Conservation (phyloP, 2,113 vertebrate species). For the Brachyhypopomus occidentalis region DNA sequence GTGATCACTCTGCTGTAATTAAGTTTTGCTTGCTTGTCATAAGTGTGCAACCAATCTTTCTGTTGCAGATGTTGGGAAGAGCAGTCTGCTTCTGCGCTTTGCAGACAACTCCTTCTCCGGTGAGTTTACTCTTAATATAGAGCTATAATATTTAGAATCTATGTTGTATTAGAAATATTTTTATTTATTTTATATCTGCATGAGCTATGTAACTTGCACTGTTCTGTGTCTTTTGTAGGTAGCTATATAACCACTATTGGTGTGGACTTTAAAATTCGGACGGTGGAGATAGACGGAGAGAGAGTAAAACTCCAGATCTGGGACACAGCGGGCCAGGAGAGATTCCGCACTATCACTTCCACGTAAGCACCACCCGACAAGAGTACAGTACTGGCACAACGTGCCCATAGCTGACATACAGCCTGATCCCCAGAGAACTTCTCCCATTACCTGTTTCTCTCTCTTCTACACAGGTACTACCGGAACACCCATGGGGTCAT, state of each 20-base stretch:
- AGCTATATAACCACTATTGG: slow-evolving; percentile 87
- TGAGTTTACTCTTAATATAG: slow-evolving; percentile 58
- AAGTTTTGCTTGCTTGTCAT: background rate
- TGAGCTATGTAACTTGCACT: no score
- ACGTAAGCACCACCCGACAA: slow-evolving; percentile 67
- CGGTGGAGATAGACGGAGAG: slow-evolving; percentile 79
- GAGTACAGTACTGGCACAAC: background rate
- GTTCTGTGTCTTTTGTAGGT: slow-evolving; percentile 59
- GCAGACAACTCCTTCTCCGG: slow-evolving; percentile 86
- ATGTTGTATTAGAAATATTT: background rate
- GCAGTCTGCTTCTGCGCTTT: slow-evolving; percentile 82
- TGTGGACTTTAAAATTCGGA: slow-evolving; percentile 83
- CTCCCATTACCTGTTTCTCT: background rate
- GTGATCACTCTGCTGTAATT: background rate
- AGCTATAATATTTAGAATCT: no score
- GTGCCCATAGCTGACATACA: background rate
- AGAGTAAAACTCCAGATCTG: slow-evolving; percentile 84
- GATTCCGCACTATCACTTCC: slow-evolving; percentile 83
- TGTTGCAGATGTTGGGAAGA: slow-evolving; percentile 82
- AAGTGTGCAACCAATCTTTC: background rate
- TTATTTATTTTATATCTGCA: no score
- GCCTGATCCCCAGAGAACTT: background rate
- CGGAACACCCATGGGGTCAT: slow-evolving; percentile 85
- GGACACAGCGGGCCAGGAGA: slow-evolving; percentile 83
- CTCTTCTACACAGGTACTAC: slow-evolving; percentile 74